Conservation (phyloP, 2,888 invertebrate species). For the Fabriciana adippe region DNA sequence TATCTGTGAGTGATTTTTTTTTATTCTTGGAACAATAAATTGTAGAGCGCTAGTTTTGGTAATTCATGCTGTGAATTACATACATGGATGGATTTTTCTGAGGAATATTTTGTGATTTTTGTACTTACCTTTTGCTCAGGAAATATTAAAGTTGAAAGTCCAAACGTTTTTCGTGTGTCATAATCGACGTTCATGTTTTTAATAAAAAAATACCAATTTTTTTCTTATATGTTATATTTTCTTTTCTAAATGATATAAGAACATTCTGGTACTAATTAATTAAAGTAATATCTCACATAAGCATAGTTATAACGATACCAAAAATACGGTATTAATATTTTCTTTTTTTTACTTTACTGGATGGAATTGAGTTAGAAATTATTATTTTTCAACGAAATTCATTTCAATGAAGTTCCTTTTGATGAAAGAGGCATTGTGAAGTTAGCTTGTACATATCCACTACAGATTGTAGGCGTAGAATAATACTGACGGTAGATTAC, state of each 20-base stretch:
- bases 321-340: constrained; percentile 36
- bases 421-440: constrained; percentile 1
- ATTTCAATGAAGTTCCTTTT: background rate
- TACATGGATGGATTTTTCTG: constrained; percentile 13
- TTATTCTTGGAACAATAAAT: background rate
- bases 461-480: too few species aligned
- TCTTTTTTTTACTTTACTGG: constrained; percentile 3
- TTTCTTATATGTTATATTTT: background rate
- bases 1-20: background rate
- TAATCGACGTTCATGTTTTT: background rate
- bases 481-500: too few species aligned
- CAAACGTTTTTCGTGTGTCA: too few species aligned
- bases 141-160: constrained; percentile 23
- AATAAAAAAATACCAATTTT: background rate
- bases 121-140: constrained; percentile 70
- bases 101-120: constrained; percentile 61
- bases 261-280: background rate
- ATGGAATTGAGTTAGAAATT: background rate
- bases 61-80: background rate
- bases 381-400: background rate
- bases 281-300: background rate
- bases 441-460: background rate
- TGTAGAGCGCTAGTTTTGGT: too few species aligned
- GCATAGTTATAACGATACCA: constrained; percentile 39
- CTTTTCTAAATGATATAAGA: background rate